Percentiles rank a stretch among this genome's conserved stretches.
These are phyloP conservation scores for Otocyon megalotis DNA, from an alignment of 2,113 vertebrate genomes.

Conservation along the genomic window DNA sequence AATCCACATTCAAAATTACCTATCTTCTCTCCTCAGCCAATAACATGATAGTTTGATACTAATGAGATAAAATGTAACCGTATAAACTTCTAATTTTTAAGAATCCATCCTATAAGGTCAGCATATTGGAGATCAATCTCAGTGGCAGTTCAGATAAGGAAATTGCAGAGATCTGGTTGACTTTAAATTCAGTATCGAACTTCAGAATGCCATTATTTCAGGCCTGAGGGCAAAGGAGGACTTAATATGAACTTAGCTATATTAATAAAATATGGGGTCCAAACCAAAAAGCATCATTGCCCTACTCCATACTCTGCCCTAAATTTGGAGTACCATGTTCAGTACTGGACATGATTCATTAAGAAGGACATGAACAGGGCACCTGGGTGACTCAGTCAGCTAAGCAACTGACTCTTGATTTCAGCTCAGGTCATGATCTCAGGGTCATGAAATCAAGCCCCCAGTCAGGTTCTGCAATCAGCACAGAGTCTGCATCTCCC, in stretches of 20 bases:
- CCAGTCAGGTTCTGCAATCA: neutral
- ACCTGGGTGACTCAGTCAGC: neutral
- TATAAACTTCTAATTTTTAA: neutral
- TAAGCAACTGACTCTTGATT: neutral
- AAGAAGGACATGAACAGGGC: neutral
- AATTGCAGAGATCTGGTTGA: neutral
- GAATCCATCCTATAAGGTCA: neutral
- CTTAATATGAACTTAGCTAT: neutral
- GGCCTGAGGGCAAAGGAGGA: neutral
- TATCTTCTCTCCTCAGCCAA: neutral
- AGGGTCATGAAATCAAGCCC: neutral
- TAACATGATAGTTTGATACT: neutral
- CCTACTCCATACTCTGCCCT: neutral
- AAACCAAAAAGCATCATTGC: neutral
- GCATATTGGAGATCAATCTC: neutral
- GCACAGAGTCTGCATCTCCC: neutral
- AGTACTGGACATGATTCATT: neutral
- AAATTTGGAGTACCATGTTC: neutral
- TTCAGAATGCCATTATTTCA: neutral
- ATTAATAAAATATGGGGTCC: neutral
- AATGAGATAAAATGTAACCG: slow-evolving; percentile 30
- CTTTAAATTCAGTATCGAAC: slow-evolving; percentile 23
- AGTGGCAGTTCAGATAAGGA: neutral
- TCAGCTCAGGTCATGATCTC: neutral
- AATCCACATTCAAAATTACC: neutral